Conservation (phyloP, 2,888 invertebrate species). For the Dryadula phaetusa region DNA sequence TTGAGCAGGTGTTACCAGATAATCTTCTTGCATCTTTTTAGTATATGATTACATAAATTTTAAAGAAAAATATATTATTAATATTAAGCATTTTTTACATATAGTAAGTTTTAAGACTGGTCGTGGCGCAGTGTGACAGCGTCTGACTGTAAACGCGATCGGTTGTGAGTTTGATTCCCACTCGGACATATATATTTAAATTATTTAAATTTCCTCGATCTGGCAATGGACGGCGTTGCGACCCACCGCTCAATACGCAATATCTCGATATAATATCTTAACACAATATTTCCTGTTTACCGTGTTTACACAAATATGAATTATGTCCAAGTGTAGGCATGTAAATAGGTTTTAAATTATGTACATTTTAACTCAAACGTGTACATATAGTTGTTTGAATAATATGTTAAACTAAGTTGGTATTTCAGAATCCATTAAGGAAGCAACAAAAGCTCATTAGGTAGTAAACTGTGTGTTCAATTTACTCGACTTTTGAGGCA, state of each 20-base stretch:
- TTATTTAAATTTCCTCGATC: no score
- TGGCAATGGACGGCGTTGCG: no score
- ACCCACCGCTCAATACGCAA: no score
- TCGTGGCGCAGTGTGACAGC: no score
- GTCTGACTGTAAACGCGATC: no score
- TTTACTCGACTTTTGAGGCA: slow-evolving; percentile 40
- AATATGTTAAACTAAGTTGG: slow-evolving; percentile 16
- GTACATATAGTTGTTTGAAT: slow-evolving; percentile 16
- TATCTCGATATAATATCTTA: no score
- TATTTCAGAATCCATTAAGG: slow-evolving; percentile 26
- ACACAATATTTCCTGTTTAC: no score
- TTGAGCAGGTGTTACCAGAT: slow-evolving; percentile 27
- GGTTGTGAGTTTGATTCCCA: no score
- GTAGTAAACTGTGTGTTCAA: slow-evolving; percentile 33
- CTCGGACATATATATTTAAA: no score
- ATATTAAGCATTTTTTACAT: neutral
- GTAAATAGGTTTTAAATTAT: slow-evolving; percentile 1
- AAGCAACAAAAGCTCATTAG: slow-evolving; percentile 38
- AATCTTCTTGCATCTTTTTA: neutral
- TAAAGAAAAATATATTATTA: neutral
- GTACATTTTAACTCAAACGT: slow-evolving; percentile 8
- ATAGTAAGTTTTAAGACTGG: no score
- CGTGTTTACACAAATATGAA: no score
- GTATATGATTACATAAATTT: neutral
- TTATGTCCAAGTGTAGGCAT: neutral